Evolutionary conservation across 2,113 vertebrate species (phyloP), one percentile per base, ranked within the genome.

Genomic region (Tenebrosternarchus preto): DNA sequence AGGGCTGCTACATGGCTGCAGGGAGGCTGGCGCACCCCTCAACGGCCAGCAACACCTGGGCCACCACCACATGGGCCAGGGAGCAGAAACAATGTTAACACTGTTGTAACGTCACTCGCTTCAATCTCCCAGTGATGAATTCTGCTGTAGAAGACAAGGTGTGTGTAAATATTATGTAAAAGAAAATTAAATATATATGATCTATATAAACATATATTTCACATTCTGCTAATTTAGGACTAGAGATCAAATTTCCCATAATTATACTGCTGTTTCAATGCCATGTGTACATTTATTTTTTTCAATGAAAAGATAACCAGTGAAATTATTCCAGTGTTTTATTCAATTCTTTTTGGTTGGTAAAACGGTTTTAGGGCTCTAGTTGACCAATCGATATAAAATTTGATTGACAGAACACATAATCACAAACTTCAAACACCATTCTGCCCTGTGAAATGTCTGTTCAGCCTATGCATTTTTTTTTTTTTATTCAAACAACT

Each of bases 381-480:
- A 56, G 16, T 71, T 39, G 33, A 83, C 19, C 53, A 20, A n/a
- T n/a, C 57, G 76, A 19, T 31, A 29, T 74, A n/a, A 19, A 9
- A 3, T 27, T 22, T 55, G 7, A 29, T 80, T 43, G 53, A 25
- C 11, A 1, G 12, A 76, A 90, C 83, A 80, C 81, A 86, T 84
- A 90, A 93, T 90, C 89, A 91, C 91, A 90, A 89, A 87, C 80
- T 83, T 73, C 5, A 66, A 22, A 61, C 1, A 78, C 83, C 85
- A 75, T 88, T 81, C 73, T 77, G 86, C 80, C 70, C 53, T 76
- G 43, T 64, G 19, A 61, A 76, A 64, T 2, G 73, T 19, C 19
- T 70, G 33, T 77, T 31, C 88, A 80, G 84, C 88, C 89, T 84
- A 88, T 91, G 90, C 91, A 90, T 86, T 90, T 88, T 88, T 83